Conservation (phyloP, 2,888 invertebrate genomes). For the Anoncus sp. region DNA sequence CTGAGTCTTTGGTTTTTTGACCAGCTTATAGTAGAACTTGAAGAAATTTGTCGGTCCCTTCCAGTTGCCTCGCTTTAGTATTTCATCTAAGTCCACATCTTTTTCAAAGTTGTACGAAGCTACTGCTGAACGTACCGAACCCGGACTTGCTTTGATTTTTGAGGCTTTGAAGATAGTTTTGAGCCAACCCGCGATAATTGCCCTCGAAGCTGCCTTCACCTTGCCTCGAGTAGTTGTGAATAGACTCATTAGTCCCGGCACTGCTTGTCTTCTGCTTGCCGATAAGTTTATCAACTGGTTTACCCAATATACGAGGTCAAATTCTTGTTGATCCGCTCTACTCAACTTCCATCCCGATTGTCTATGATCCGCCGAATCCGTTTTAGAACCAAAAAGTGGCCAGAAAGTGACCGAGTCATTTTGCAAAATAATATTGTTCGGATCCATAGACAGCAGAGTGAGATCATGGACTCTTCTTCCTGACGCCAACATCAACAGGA, state of each 20-base stretch:
- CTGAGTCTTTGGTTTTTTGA: not conserved
- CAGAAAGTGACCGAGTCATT: not conserved
- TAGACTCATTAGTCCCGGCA: not conserved
- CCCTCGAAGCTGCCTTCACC: not conserved
- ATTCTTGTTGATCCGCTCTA: not conserved
- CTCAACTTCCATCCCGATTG: not conserved
- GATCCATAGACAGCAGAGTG: not conserved
- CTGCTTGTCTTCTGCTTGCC: not conserved
- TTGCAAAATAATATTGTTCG: no score
- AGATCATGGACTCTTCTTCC: constrained; percentile 1
- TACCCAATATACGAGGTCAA: not conserved
- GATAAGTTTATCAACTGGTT: not conserved
- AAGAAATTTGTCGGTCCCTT: not conserved
- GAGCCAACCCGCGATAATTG: constrained; percentile 1
- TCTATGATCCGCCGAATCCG: not conserved
- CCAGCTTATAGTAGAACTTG: not conserved
- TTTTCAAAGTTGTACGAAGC: not conserved
- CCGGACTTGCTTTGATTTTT: not conserved
- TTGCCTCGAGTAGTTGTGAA: not conserved
- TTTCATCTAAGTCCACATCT: not conserved
- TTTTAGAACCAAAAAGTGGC: not conserved
- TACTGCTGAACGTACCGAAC: not conserved
- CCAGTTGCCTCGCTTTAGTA: not conserved
- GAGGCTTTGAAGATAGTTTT: not conserved
- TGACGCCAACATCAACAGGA: not conserved